Evolutionary conservation across 1,140 invertebrate genomes (phyloP).

Genomic region (Hetaerina americana): DNA sequence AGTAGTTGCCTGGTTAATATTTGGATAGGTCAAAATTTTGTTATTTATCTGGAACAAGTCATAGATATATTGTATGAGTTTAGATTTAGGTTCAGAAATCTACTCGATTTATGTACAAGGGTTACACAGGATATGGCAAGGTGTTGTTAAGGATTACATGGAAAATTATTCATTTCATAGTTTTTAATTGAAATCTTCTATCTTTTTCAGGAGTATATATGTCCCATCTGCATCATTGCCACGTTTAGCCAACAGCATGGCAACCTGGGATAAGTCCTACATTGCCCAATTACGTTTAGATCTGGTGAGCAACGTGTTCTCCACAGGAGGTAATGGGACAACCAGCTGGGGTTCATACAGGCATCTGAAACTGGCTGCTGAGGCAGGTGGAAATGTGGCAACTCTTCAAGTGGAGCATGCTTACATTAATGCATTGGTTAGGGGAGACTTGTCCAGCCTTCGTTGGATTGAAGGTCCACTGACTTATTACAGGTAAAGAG

Average conservation of each 20-base stretch:
- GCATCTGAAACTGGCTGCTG: conserved; percentile 50
- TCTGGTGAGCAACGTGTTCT: conserved; percentile 69
- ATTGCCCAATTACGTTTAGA: conserved; percentile 54
- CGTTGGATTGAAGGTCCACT: conserved; percentile 85
- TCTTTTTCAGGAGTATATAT: conserved; percentile 14
- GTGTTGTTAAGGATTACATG: no score
- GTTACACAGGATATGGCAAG: no score
- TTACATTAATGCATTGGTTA: conserved; percentile 77
- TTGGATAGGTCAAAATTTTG: no score
- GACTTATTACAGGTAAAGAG: conserved; percentile 37
- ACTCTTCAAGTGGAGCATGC: conserved; percentile 70
- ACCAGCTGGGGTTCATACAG: conserved; percentile 76
- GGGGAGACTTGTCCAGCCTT: conserved; percentile 84
- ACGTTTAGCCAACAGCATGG: background rate
- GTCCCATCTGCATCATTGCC: background rate
- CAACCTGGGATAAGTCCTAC: conserved; percentile 33
- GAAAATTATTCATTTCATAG: no score
- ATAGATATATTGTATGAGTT: no score
- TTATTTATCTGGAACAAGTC: no score
- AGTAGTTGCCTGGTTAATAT: no score
- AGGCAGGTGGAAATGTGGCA: conserved; percentile 26
- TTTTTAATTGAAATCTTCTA: background rate
- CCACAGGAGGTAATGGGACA: conserved; percentile 18
- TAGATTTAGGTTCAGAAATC: no score
- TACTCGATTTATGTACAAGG: no score